Percentiles rank a stretch among this genome's conserved stretches.
phyloP scores from a whole-genome alignment of 2,888 invertebrate genomes.

The Conops quadrifasciatus region DNA sequence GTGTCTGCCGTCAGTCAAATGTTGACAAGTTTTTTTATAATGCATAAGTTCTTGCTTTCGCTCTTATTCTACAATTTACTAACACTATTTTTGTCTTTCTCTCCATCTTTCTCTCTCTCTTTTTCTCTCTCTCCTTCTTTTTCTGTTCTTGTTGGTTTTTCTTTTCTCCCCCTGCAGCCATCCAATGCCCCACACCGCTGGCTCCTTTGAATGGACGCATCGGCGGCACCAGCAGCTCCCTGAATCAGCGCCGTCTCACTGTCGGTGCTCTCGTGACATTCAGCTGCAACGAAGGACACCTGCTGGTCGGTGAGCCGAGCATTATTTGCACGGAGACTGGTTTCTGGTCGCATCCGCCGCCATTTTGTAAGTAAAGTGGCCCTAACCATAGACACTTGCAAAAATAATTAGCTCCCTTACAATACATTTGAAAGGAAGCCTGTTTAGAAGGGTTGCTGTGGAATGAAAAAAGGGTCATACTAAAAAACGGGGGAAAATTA shows the following conservation, averaged over 20 bases:
- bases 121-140: conserved; percentile 39
- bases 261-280: conserved; percentile 85
- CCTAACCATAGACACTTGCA: neutral
- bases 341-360: conserved; percentile 87
- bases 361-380: conserved; percentile 74
- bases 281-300: conserved; percentile 74
- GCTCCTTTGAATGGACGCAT: conserved; percentile 77
- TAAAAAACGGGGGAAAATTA: neutral
- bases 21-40: no score
- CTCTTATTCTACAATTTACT: conserved; percentile 11
- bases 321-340: conserved; percentile 89
- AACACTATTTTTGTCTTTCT: conserved; percentile 4
- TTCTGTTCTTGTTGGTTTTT: conserved; percentile 3
- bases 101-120: conserved; percentile 19
- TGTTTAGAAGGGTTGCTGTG: no score
- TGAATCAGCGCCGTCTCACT: conserved; percentile 72
- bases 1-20: no score
- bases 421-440: no score
- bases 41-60: neutral
- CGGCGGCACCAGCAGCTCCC: conserved; percentile 60
- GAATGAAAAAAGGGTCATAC: no score
- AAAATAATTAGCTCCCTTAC: conserved; percentile 11
- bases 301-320: conserved; percentile 75
- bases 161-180: conserved; percentile 68
- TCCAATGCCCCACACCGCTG: conserved; percentile 80